Percentiles rank a stretch among this genome's conserved stretches.
phyloP scores from a whole-genome alignment of 2,113 vertebrate species.

The Greenwoodochromis staneri region DNA sequence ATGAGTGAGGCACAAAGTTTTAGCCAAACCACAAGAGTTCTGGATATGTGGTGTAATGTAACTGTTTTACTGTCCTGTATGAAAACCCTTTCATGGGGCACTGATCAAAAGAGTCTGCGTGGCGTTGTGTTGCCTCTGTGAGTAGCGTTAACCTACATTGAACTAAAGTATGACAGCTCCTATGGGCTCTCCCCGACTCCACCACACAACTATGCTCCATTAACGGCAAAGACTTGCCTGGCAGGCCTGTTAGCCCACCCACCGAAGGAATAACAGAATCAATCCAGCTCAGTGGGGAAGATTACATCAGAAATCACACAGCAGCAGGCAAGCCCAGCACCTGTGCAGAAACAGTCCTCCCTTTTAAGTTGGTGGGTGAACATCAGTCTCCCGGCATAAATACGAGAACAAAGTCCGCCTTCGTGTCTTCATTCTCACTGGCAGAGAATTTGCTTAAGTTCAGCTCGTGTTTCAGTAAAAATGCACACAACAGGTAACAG shows the following conservation, averaged over 20 bases:
- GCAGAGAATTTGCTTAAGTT: background rate
- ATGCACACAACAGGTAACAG: background rate
- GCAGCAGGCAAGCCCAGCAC: background rate
- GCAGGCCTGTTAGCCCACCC: background rate
- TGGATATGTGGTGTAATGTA: background rate
- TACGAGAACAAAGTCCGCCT: background rate
- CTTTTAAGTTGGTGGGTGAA: background rate
- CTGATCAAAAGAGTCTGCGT: background rate
- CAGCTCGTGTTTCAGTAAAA: background rate
- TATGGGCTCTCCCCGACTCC: conserved; percentile 2
- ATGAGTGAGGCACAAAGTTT: background rate
- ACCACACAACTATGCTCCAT: conserved; percentile 1
- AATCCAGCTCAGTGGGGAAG: background rate
- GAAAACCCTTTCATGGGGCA: background rate
- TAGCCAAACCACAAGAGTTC: background rate
- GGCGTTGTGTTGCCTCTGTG: background rate
- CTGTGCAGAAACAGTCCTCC: background rate
- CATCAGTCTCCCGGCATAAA: background rate
- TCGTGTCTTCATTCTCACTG: background rate
- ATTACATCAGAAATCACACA: conserved; percentile 4
- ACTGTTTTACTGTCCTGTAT: background rate
- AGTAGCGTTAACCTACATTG: conserved; percentile 44
- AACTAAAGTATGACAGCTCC: conserved; percentile 41
- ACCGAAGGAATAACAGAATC: background rate
- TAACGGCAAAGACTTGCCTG: background rate